A percentile compares a stretch with the other conserved stretches of the same genome.
phyloP scores from a whole-genome alignment of 64 coral and sea anemone genomes.

The Stylophora pistillata region DNA sequence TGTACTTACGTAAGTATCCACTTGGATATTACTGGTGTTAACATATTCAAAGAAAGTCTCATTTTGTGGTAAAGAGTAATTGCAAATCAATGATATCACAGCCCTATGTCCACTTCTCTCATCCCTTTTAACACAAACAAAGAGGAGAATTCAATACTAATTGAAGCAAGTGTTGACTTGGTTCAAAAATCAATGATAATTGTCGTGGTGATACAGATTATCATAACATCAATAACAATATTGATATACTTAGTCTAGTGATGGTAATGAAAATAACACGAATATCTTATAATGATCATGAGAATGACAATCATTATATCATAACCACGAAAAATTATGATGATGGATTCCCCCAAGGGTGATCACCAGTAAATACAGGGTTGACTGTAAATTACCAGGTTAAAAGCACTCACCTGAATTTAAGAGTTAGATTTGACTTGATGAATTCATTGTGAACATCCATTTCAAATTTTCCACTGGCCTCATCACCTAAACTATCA shows the following conservation, averaged over 20 bases:
- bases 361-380: too few relatives aligned
- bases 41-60: constrained; percentile 42
- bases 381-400: too few relatives aligned
- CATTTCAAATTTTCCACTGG: constrained; percentile 42
- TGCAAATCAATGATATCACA: constrained; percentile 67
- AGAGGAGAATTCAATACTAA: not conserved
- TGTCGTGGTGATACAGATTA: not conserved
- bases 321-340: not conserved
- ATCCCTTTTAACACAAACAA: not conserved
- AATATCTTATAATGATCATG: not conserved
- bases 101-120: not conserved
- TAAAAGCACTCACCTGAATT: constrained; percentile 8
- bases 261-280: not conserved
- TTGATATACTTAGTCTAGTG: too few relatives aligned
- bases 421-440: constrained; percentile 62
- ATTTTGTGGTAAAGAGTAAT: constrained; percentile 30
- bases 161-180: too few relatives aligned
- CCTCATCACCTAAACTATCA: constrained; percentile 49
- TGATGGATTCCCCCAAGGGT: too few relatives aligned
- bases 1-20: constrained; percentile 65
- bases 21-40: not conserved
- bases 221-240: not conserved
- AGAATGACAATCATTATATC: not conserved
- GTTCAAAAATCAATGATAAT: too few relatives aligned
- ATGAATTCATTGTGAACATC: not conserved